Evolutionary conservation across 2,113 vertebrate genomes (phyloP).

Genomic region (Mus spicilegus): DNA sequence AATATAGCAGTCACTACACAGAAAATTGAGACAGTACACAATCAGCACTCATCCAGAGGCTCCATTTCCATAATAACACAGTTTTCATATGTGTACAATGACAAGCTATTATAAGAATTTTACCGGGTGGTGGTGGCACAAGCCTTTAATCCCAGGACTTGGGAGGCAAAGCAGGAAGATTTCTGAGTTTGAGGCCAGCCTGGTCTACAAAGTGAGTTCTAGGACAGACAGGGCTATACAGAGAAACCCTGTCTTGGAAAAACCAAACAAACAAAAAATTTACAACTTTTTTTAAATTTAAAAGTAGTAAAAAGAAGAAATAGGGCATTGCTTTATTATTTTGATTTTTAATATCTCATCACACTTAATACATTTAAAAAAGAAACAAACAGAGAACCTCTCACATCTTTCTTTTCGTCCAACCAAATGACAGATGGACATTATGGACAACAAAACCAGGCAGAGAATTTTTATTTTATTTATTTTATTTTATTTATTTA

Average conservation of each 20-base stretch:
- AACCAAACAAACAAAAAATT: no score
- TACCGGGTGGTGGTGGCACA: background rate
- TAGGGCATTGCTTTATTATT: constrained; percentile 15
- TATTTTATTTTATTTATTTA: no score
- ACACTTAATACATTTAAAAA: constrained; percentile 63
- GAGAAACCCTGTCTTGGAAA: no score
- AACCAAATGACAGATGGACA: background rate
- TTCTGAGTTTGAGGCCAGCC: no score
- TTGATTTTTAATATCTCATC: constrained; percentile 57
- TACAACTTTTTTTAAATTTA: background rate
- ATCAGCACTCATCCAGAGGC: background rate
- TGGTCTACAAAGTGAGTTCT: no score
- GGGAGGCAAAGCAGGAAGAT: no score
- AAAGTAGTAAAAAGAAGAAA: constrained; percentile 50
- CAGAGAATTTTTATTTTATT: background rate
- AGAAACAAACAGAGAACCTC: constrained; percentile 28
- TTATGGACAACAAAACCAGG: background rate
- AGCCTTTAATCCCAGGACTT: no score
- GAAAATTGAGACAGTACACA: background rate
- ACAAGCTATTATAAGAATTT: constrained; percentile 5
- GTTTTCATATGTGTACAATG: background rate
- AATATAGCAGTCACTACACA: background rate
- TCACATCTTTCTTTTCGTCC: constrained; percentile 29
- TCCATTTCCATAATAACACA: background rate
- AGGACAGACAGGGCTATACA: no score